Evolutionary conservation across 2,797 vertebrate species (phyloP).

Genomic region (Pantherophis vulpinus): DNA sequence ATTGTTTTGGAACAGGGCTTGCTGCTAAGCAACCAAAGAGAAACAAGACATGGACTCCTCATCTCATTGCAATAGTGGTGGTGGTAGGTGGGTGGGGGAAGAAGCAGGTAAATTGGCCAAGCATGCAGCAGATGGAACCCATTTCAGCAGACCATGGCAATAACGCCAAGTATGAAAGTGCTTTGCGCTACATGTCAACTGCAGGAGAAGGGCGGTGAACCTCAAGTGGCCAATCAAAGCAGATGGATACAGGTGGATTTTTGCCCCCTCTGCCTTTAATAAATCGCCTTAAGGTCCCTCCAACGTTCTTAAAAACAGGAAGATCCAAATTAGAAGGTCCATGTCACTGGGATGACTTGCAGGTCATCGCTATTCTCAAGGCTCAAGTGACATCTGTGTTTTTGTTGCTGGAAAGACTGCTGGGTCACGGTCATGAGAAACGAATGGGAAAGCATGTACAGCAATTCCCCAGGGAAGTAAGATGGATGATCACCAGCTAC

Average conservation of each 20-base stretch:
- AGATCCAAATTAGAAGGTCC: conserved; percentile 7
- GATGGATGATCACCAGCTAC: neutral
- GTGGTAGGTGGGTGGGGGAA: too few species aligned
- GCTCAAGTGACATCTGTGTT: conserved; percentile 32
- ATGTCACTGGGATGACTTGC: neutral
- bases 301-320: neutral
- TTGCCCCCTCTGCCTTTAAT: neutral
- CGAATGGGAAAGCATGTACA: neutral
- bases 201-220: too few species aligned
- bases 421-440: conserved; percentile 6
- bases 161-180: neutral
- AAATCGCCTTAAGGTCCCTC: neutral
- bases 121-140: neutral
- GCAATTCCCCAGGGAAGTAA: neutral
- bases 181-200: neutral
- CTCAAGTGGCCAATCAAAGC: neutral
- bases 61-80: neutral
- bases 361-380: conserved; percentile 8
- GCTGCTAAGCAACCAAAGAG: conserved; percentile 22
- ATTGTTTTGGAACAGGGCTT: conserved; percentile 27
- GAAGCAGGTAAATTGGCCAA: neutral
- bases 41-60: neutral
- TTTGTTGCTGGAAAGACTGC: conserved; percentile 9
- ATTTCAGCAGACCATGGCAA: neutral
- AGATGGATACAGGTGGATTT: neutral